Base-by-base conservation (phyloP, 2,113 vertebrate genomes). In the Lasiurus cinereus region DNA sequence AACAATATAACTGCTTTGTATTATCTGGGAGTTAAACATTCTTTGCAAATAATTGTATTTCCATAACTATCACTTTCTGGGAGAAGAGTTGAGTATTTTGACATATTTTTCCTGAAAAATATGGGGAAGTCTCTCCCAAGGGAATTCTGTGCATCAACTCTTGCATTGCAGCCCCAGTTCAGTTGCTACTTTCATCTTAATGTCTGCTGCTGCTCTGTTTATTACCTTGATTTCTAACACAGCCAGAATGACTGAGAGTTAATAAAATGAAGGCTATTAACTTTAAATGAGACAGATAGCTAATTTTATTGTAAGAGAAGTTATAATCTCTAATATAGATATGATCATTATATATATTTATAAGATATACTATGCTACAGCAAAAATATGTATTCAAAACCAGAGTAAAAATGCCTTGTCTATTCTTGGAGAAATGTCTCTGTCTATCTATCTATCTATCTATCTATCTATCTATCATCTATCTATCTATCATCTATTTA, bases 1-100 rank as follows among this genome's bases (percentile, higher is more conserved):
- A 72, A 62, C 3, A 46, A 6, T 43, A 66, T 83, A 14, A 33
- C 9, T 31, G 14, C 12, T 56, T 67, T 82, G 79, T 54, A 4
- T 83, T 93, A 66, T 33, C 8, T 87, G 36, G 88, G 24, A 83
- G 14, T 59, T 84, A 69, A 89, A 69, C 24, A 29, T 74, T 92
- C 3, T 50, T 83, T 92, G 19, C 1, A 83, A 90, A 87, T 92
- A 69, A 80, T 39, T 90, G 12, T 39, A 76, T 93, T 93, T 85
- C n/a, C 59, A 11, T 24, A 94, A 62, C 8, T 29, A 78, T 54
- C 18, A n/a, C 79, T 82, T 62, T 33, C 27, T 46, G 67, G n/a
- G 10, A 87, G 10, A 56, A 88, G 79, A 76, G 52, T 33, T 64
- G 18, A 33, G 21, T 52, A 52, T 72, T 92, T 84, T 84, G 22